Percentiles rank a stretch among this genome's conserved stretches.
Evolutionary conservation across 2,113 vertebrate genomes (phyloP).

Genomic region (Uria aalge): DNA sequence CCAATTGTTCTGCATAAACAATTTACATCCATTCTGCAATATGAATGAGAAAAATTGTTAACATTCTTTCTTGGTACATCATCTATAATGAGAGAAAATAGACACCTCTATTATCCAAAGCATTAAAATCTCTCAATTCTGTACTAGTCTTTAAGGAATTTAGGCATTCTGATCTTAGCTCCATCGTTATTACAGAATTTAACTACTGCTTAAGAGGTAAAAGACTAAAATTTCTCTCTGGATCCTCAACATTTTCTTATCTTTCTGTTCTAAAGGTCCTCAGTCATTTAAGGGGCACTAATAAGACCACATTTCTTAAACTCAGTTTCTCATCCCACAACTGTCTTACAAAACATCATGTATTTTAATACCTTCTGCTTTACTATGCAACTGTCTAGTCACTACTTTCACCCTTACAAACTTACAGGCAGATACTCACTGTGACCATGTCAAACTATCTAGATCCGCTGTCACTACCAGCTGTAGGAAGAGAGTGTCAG

Average conservation of each 20-base stretch:
- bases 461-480: not conserved
- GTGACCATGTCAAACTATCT: not conserved
- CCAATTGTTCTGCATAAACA: not conserved
- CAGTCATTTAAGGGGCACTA: not conserved
- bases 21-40: not conserved
- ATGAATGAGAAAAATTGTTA: accelerated
- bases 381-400: not conserved
- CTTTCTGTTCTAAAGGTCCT: not conserved
- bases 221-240: not conserved
- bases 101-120: not conserved
- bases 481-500: not conserved
- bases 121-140: not conserved
- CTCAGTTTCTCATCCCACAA: not conserved
- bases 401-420: not conserved
- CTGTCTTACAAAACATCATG: not conserved
- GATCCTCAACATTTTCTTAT: not conserved
- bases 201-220: not conserved
- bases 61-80: not conserved
- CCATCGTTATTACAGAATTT: not conserved
- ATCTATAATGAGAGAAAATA: not conserved
- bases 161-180: not conserved
- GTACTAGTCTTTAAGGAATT: not conserved
- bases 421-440: not conserved
- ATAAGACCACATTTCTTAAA: not conserved
- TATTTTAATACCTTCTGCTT: not conserved